A percentile compares a stretch with the other conserved stretches of the same genome.
These are phyloP conservation scores for Leptinotarsa juncta DNA, from an alignment of 2,888 invertebrate genomes.

Conservation along the genomic window DNA sequence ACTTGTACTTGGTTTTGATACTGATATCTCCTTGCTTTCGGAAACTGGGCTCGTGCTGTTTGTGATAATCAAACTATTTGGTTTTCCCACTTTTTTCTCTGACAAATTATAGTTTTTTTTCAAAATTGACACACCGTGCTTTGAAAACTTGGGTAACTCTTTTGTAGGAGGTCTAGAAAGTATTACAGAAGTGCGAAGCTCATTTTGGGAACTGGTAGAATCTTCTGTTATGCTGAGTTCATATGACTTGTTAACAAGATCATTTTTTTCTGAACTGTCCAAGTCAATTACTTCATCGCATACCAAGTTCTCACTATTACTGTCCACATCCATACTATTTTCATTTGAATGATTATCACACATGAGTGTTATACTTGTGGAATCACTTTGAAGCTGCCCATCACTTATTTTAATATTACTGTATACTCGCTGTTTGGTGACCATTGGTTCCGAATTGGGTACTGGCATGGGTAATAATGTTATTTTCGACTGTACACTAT, in stretches of 20 bases:
- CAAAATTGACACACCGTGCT: conserved; percentile 65
- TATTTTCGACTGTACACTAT: conserved; percentile 66
- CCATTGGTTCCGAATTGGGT: conserved; percentile 44
- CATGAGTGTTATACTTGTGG: conserved; percentile 69
- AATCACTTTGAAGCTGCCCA: conserved; percentile 55
- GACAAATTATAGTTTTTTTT: conserved; percentile 57
- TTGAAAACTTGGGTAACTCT: conserved; percentile 62
- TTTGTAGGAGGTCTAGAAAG: conserved; percentile 43
- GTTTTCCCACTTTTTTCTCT: conserved; percentile 48
- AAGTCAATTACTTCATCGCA: conserved; percentile 68
- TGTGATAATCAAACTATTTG: conserved; percentile 47
- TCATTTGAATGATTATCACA: conserved; percentile 58
- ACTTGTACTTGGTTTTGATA: conserved; percentile 40
- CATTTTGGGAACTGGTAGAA: conserved; percentile 63
- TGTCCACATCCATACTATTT: conserved; percentile 55
- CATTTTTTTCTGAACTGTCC: conserved; percentile 57
- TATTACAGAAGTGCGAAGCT: conserved; percentile 61
- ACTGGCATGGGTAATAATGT: conserved; percentile 61
- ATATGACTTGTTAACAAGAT: conserved; percentile 57
- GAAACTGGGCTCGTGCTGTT: conserved; percentile 54
- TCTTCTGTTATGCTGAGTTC: conserved; percentile 63
- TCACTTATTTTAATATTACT: conserved; percentile 75
- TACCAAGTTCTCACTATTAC: conserved; percentile 60
- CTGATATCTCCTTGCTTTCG: conserved; percentile 50
- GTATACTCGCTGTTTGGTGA: conserved; percentile 70